A percentile compares a stretch with the other conserved stretches of the same genome.
These are phyloP conservation scores for Drosophila histrio DNA, from an alignment of 2,888 invertebrate species.

Conservation along the genomic window DNA sequence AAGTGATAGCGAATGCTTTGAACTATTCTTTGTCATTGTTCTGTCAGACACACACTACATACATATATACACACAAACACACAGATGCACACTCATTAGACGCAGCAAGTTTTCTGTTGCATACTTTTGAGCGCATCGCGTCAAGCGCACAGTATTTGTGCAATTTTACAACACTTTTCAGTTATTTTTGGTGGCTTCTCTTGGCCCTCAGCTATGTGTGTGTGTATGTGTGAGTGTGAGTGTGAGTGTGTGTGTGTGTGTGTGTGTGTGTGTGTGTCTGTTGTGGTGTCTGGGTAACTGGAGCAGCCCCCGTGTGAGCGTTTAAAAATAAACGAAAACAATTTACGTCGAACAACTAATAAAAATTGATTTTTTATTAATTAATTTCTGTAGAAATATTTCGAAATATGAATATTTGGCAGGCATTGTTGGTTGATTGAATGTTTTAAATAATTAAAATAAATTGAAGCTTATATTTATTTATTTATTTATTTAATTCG, in stretches of 20 bases:
- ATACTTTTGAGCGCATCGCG: conserved; percentile 50
- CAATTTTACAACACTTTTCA: conserved; percentile 32
- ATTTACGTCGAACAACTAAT: conserved; percentile 34
- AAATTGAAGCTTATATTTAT: neutral
- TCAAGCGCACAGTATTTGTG: conserved; percentile 18
- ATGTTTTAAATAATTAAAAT: neutral
- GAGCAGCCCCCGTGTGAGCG: conserved; percentile 35
- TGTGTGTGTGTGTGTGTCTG: conserved; percentile 1
- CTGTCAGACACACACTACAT: neutral
- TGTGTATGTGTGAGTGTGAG: conserved; percentile 7
- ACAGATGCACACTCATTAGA: conserved; percentile 7
- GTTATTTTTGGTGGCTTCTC: conserved; percentile 48
- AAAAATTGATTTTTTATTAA: conserved; percentile 31
- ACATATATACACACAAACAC: neutral
- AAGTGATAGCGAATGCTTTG: conserved; percentile 41
- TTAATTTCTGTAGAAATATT: neutral
- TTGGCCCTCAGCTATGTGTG: conserved; percentile 1
- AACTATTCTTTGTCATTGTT: conserved; percentile 14
- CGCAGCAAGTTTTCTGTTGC: conserved; percentile 25
- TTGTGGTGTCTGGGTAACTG: conserved; percentile 37
- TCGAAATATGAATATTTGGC: neutral
- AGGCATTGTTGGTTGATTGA: neutral
- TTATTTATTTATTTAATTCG: neutral
- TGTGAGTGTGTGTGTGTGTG: neutral
- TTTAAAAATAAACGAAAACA: conserved; percentile 67